Percentiles rank a stretch among this genome's conserved stretches.
phyloP scores from a whole-genome alignment of 2,797 vertebrate genomes.

The Sylvia borin region DNA sequence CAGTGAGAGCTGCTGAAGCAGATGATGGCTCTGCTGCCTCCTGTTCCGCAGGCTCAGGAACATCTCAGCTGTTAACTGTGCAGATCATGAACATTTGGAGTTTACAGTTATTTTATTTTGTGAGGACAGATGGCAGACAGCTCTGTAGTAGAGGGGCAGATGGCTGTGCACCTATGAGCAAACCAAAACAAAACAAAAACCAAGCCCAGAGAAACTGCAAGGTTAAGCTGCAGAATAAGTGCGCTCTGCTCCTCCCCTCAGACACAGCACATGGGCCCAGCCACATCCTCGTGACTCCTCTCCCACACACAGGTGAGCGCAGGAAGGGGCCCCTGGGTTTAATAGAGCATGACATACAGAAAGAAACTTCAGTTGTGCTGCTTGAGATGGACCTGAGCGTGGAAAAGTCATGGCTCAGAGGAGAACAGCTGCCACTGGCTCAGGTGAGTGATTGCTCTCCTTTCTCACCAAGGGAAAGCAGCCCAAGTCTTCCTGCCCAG shows the following conservation, averaged over 20 bases:
- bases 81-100: conserved; percentile 50
- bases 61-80: conserved; percentile 49
- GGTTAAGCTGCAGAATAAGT: not conserved
- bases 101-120: conserved; percentile 56
- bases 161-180: conserved; percentile 51
- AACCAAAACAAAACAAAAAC: not conserved
- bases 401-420: not conserved
- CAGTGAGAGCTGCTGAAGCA: not conserved
- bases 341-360: not conserved
- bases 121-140: conserved; percentile 59
- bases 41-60: not conserved
- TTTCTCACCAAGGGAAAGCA: not conserved
- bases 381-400: not conserved
- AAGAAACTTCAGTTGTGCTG: not conserved
- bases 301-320: not conserved
- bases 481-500: not conserved
- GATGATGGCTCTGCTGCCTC: conserved; percentile 1
- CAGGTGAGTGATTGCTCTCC: not conserved
- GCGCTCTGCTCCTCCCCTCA: not conserved
- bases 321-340: not conserved
- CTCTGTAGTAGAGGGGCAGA: conserved; percentile 49
- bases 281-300: not conserved
- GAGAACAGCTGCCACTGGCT: not conserved
- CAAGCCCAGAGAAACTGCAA: not conserved
- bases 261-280: not conserved